These are phyloP conservation scores for Chironomus tepperi DNA, from an alignment of 1,140 invertebrate genomes.

Conservation along the genomic window DNA sequence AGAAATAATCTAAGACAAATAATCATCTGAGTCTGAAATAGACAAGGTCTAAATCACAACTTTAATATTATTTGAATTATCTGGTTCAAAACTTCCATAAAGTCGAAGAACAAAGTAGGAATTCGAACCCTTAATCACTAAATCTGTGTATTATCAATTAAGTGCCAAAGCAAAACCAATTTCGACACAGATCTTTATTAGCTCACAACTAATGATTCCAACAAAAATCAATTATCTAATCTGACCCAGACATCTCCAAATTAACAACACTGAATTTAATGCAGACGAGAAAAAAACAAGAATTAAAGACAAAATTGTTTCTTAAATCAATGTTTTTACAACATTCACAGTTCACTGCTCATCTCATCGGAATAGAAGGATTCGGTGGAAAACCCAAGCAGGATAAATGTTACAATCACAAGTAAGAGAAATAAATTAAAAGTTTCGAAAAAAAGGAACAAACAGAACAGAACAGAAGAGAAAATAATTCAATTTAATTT, in stretches of 20 bases:
- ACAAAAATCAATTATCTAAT: neutral
- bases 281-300: neutral
- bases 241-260: neutral
- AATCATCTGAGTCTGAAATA: too few relatives aligned
- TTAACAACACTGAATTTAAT: neutral
- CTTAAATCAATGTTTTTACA: neutral
- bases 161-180: too few relatives aligned
- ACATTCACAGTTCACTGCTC: constrained; percentile 2
- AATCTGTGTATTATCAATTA: too few relatives aligned
- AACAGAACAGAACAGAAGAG: too few relatives aligned
- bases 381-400: neutral
- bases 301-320: neutral
- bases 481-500: neutral
- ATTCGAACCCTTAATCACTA: too few relatives aligned
- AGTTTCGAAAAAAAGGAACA: too few relatives aligned
- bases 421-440: neutral
- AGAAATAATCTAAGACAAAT: too few relatives aligned
- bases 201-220: neutral
- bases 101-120: too few relatives aligned
- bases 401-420: constrained; percentile 21
- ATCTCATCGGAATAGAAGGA: neutral
- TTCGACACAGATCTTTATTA: too few relatives aligned
- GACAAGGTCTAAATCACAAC: too few relatives aligned
- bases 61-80: too few relatives aligned
- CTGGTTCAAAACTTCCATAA: too few relatives aligned